These are phyloP conservation scores for Colletes latitarsis DNA, from an alignment of 1,140 invertebrate genomes.

Conservation along the genomic window DNA sequence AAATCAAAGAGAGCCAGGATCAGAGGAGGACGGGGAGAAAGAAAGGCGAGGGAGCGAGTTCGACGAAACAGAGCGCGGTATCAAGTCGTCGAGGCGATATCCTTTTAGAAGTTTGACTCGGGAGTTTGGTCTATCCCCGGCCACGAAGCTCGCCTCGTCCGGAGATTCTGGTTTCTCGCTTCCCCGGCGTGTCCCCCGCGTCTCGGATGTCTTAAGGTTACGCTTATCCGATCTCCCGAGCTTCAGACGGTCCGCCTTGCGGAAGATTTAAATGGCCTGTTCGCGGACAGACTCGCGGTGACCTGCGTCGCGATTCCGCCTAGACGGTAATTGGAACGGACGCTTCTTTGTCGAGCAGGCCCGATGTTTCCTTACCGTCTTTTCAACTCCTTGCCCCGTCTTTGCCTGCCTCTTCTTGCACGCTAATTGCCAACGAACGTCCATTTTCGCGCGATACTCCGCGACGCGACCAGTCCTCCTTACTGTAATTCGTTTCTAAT, in stretches of 20 bases:
- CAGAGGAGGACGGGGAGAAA: not conserved
- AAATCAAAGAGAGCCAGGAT: constrained; percentile 31
- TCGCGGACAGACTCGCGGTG: not conserved
- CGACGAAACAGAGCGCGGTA: constrained; percentile 19
- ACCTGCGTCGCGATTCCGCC: not conserved
- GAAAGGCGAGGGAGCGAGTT: not conserved
- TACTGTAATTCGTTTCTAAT: too few species aligned
- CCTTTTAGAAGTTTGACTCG: constrained; percentile 45
- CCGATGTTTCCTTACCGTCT: not conserved
- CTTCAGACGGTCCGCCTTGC: constrained; percentile 31
- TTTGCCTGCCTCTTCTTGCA: not conserved
- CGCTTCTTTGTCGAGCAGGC: constrained; percentile 3
- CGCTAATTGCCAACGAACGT: constrained; percentile 17
- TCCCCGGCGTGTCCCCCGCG: not conserved
- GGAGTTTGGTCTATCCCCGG: not conserved
- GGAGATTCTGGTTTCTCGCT: constrained; percentile 3
- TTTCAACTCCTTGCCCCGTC: not conserved
- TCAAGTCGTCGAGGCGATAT: constrained; percentile 49
- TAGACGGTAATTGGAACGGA: constrained; percentile 26
- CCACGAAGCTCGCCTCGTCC: not conserved
- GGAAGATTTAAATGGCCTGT: constrained; percentile 48
- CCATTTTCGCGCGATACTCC: not conserved
- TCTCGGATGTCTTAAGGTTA: constrained; percentile 21
- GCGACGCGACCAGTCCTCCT: too few species aligned
- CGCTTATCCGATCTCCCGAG: not conserved